Conservation (phyloP, 1,140 invertebrate genomes). For the Drosophila bifasciata region DNA sequence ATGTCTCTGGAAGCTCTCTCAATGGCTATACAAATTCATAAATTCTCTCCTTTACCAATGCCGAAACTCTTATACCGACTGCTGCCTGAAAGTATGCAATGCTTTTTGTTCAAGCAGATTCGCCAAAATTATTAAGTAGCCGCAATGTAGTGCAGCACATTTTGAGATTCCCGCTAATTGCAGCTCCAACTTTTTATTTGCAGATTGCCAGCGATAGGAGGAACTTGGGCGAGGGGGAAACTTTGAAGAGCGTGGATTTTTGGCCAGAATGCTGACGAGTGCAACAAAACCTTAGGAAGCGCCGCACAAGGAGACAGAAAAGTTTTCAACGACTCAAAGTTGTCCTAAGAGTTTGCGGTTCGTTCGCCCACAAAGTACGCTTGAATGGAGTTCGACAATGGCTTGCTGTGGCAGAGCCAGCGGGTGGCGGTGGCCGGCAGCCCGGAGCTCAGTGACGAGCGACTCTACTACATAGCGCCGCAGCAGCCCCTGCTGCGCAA, state of each 20-base stretch:
- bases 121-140: conserved; percentile 38
- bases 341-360: conserved; percentile 28
- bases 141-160: conserved; percentile 21
- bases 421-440: conserved; percentile 14
- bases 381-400: conserved; percentile 62
- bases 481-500: conserved; percentile 57
- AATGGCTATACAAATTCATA: not conserved
- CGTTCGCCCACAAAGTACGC: conserved; percentile 22
- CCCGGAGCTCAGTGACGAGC: conserved; percentile 41
- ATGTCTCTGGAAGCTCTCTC: too few species aligned
- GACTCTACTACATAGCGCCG: conserved; percentile 63
- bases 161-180: conserved; percentile 10
- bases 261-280: conserved; percentile 26
- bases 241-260: conserved; percentile 25
- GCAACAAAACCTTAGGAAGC: not conserved
- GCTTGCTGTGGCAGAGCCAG: conserved; percentile 41
- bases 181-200: conserved; percentile 17
- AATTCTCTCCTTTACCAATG: not conserved
- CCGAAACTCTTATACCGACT: conserved; percentile 29
- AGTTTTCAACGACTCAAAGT: conserved; percentile 33
- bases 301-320: conserved; percentile 8
- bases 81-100: conserved; percentile 52
- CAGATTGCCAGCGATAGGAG: conserved; percentile 23
- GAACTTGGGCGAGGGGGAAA: conserved; percentile 15
- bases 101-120: conserved; percentile 10